Evolutionary conservation across 2,797 vertebrate genomes (phyloP).

Genomic region (Danio aesculapii): DNA sequence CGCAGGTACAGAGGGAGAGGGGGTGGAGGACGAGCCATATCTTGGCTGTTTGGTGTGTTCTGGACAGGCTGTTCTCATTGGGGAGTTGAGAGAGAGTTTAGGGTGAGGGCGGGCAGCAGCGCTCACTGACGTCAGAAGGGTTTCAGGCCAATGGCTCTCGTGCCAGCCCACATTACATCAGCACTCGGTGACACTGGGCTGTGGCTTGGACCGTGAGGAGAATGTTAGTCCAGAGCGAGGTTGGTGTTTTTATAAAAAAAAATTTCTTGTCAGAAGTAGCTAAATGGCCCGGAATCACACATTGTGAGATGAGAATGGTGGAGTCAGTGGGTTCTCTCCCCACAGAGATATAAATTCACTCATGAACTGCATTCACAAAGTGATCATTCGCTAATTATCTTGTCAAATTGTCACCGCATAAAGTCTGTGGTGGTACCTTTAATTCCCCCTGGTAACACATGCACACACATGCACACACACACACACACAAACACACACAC

Average conservation of each 20-base stretch:
- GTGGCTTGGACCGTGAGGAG: conserved; percentile 19
- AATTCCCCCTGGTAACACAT: conserved; percentile 7
- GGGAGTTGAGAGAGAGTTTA: conserved; percentile 53
- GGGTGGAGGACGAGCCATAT: conserved; percentile 66
- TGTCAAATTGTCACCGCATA: conserved; percentile 25
- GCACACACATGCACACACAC: not conserved
- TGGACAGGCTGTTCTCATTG: conserved; percentile 73
- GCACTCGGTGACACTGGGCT: conserved; percentile 58
- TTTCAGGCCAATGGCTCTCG: conserved; percentile 46
- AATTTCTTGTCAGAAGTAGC: conserved; percentile 40
- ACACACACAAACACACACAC: not conserved
- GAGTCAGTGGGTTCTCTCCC: not conserved
- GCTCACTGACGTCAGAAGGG: conserved; percentile 67
- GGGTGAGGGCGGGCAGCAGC: conserved; percentile 16
- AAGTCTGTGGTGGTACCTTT: conserved; percentile 16
- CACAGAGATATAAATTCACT: conserved; percentile 10
- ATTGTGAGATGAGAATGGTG: conserved; percentile 2
- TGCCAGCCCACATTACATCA: conserved; percentile 72
- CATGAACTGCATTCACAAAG: conserved; percentile 14
- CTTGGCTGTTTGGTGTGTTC: conserved; percentile 66
- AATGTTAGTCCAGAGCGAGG: conserved; percentile 4
- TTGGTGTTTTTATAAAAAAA: not conserved
- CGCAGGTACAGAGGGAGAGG: conserved; percentile 76
- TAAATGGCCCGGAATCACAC: conserved; percentile 42
- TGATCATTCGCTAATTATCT: conserved; percentile 40